phyloP scores from a whole-genome alignment of 2,113 vertebrate species.

The Bostrychus sinensis region DNA sequence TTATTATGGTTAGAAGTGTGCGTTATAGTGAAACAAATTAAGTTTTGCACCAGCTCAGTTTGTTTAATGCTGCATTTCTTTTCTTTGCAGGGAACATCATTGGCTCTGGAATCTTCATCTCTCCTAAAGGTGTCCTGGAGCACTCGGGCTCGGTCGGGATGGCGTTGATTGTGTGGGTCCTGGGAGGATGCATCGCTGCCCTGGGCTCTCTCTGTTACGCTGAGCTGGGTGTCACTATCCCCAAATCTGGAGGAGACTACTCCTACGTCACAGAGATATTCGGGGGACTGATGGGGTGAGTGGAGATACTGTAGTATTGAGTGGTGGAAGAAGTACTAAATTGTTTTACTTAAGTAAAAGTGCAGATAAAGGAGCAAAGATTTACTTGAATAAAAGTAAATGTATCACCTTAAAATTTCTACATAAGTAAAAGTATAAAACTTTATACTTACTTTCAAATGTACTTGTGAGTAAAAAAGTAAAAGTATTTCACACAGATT shows the following conservation, averaged over 20 bases:
- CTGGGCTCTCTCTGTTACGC: slow-evolving; percentile 96
- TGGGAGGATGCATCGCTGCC: slow-evolving; percentile 89
- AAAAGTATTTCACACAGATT: too few species aligned
- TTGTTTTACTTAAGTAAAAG: too few species aligned
- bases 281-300: slow-evolving; percentile 93
- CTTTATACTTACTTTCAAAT: too few species aligned
- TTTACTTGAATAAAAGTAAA: too few species aligned
- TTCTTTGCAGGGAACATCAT: slow-evolving; percentile 92
- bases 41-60: too few species aligned
- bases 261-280: slow-evolving; percentile 97
- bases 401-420: too few species aligned
- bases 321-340: too few species aligned
- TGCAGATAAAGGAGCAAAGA: too few species aligned
- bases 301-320: slow-evolving; percentile 1
- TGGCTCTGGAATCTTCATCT: slow-evolving; percentile 98
- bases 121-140: slow-evolving; percentile 95
- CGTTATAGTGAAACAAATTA: too few species aligned
- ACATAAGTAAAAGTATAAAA: too few species aligned
- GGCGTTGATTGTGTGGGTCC: slow-evolving; percentile 90
- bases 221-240: slow-evolving; percentile 95
- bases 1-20: too few species aligned
- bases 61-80: not conserved
- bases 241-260: slow-evolving; percentile 96
- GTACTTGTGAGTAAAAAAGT: too few species aligned
- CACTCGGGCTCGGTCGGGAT: slow-evolving; percentile 94